Evolutionary conservation across 2,888 invertebrate species (phyloP).

Genomic region (Pinctada fucata): DNA sequence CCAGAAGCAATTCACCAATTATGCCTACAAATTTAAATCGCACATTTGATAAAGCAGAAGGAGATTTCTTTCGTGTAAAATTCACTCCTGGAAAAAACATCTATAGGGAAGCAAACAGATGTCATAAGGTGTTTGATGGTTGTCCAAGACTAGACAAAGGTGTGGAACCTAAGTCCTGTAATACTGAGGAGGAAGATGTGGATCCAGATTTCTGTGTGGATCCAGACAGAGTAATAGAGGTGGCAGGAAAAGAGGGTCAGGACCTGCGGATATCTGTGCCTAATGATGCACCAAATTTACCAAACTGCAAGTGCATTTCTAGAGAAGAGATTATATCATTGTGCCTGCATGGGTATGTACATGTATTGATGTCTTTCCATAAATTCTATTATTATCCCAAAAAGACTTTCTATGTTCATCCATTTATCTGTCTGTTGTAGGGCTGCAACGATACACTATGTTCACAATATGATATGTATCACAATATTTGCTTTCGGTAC

Average conservation of each 20-base stretch:
- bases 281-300: constrained; percentile 22
- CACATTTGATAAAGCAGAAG: no score
- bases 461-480: no score
- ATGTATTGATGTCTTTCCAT: background rate
- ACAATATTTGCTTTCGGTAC: no score
- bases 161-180: background rate
- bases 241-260: constrained; percentile 1
- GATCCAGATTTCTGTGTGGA: constrained; percentile 2
- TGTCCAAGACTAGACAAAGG: background rate
- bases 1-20: no score
- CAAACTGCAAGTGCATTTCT: constrained; percentile 14
- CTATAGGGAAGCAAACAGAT: background rate
- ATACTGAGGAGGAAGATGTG: constrained; percentile 10
- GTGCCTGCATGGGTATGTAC: constrained; percentile 37
- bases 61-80: background rate
- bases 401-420: no score
- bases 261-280: constrained; percentile 30
- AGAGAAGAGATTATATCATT: constrained; percentile 28
- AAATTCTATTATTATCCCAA: no score
- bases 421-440: no score
- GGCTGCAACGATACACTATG: no score
- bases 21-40: no score
- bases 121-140: background rate
- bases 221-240: constrained; percentile 16
- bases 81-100: background rate